A percentile compares a stretch with the other conserved stretches of the same genome.
phyloP scores from a whole-genome alignment of 2,113 vertebrate genomes.

The Hydropotes inermis region DNA sequence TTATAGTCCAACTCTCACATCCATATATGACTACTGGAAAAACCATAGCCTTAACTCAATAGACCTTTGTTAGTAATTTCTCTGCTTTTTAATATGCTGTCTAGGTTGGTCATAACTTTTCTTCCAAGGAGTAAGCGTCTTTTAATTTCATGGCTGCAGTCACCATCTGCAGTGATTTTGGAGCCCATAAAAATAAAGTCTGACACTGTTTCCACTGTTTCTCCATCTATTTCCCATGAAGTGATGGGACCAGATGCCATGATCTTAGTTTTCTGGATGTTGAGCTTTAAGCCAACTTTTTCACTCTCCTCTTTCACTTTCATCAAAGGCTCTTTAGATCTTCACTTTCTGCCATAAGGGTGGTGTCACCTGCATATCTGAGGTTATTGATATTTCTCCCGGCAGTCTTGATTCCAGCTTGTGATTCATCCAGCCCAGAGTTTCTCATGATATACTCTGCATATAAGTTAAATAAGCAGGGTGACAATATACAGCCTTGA shows the following conservation, averaged over 20 bases:
- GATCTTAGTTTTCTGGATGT: neutral
- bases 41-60: neutral
- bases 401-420: rapidly evolving
- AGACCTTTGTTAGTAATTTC: neutral
- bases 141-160: neutral
- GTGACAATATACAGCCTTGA: neutral
- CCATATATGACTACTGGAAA: neutral
- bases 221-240: neutral
- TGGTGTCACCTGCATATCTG: neutral
- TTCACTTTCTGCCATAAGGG: neutral
- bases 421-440: neutral
- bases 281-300: neutral
- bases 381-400: neutral
- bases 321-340: neutral
- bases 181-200: neutral
- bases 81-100: neutral
- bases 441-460: neutral
- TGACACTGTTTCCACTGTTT: neutral
- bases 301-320: neutral
- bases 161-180: neutral
- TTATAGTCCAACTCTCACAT: neutral
- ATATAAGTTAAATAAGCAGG: neutral
- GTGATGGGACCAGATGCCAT: neutral
- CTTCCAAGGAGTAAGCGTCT: neutral
- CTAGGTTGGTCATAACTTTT: neutral